Percentiles rank a stretch among this genome's conserved stretches.
phyloP scores from a whole-genome alignment of 2,888 invertebrate genomes.

The Protodeltote pygarga region DNA sequence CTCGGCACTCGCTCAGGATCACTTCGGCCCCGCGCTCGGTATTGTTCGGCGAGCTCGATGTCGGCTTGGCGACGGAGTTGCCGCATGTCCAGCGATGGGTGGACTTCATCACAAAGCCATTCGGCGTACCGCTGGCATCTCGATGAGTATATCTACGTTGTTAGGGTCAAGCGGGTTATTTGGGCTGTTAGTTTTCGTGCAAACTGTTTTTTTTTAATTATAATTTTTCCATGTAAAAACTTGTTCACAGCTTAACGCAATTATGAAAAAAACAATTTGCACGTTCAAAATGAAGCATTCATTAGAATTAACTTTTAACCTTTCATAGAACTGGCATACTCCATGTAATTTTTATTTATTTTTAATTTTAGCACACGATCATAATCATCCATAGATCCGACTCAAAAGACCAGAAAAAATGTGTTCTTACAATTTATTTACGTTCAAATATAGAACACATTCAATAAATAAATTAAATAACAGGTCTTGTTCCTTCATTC shows the following conservation, averaged over 20 bases:
- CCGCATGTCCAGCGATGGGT: slow-evolving; percentile 91
- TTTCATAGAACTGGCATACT: slow-evolving; percentile 35
- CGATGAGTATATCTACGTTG: slow-evolving; percentile 93
- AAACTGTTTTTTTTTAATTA: slow-evolving; percentile 54
- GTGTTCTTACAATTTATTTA: slow-evolving; percentile 7
- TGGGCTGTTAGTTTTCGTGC: slow-evolving; percentile 74
- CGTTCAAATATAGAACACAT: slow-evolving; percentile 3
- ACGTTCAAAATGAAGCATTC: slow-evolving; percentile 41
- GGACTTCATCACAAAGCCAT: slow-evolving; percentile 93
- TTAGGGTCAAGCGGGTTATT: slow-evolving; percentile 85
- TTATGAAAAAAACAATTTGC: slow-evolving; percentile 50
- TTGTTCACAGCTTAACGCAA: no score
- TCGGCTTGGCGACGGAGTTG: slow-evolving; percentile 79
- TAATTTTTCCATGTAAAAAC: background rate
- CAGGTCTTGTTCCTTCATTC: slow-evolving; percentile 16
- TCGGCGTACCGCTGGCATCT: slow-evolving; percentile 94
- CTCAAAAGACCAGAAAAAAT: slow-evolving; percentile 16
- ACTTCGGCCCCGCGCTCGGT: slow-evolving; percentile 64
- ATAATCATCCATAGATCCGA: slow-evolving; percentile 1
- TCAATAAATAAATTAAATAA: slow-evolving; percentile 9
- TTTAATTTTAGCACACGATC: background rate
- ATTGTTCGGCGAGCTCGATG: slow-evolving; percentile 72
- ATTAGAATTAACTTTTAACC: slow-evolving; percentile 39
- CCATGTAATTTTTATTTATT: no score
- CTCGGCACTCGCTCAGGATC: slow-evolving; percentile 65